phyloP scores from a whole-genome alignment of 2,888 invertebrate genomes.

The Dicyrtomina minuta region DNA sequence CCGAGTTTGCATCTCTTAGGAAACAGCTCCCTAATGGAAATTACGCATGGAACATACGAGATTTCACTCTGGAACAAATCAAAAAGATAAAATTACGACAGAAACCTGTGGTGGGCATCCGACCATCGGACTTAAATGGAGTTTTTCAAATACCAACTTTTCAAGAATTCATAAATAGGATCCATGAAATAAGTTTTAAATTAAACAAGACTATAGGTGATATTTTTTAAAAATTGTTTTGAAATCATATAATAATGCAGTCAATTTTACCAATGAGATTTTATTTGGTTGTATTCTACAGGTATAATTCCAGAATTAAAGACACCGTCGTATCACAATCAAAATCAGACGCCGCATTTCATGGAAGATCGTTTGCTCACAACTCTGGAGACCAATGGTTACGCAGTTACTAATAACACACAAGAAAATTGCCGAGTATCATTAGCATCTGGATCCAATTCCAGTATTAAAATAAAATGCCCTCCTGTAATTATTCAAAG shows the following conservation, averaged over 20 bases:
- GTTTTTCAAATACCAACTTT: conserved; percentile 50
- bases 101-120: conserved; percentile 36
- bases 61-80: conserved; percentile 44
- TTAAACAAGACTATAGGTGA: conserved; percentile 37
- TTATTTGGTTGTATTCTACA: conserved; percentile 20
- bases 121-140: conserved; percentile 43
- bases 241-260: not conserved
- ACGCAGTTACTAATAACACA: conserved; percentile 19
- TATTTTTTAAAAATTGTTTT: not conserved
- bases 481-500: conserved; percentile 37
- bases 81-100: conserved; percentile 38
- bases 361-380: conserved; percentile 37
- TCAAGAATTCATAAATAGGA: conserved; percentile 40
- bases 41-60: conserved; percentile 45
- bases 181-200: conserved; percentile 34
- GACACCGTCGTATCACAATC: conserved; percentile 36
- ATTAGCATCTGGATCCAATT: no score
- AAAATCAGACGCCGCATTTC: conserved; percentile 1
- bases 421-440: no score
- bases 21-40: conserved; percentile 18
- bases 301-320: conserved; percentile 46
- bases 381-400: conserved; percentile 27
- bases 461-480: conserved; percentile 36
- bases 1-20: conserved; percentile 39
- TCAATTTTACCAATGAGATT: not conserved